These are phyloP conservation scores for Trachelus troglodyta DNA, from an alignment of 2,888 invertebrate species.

Conservation along the genomic window DNA sequence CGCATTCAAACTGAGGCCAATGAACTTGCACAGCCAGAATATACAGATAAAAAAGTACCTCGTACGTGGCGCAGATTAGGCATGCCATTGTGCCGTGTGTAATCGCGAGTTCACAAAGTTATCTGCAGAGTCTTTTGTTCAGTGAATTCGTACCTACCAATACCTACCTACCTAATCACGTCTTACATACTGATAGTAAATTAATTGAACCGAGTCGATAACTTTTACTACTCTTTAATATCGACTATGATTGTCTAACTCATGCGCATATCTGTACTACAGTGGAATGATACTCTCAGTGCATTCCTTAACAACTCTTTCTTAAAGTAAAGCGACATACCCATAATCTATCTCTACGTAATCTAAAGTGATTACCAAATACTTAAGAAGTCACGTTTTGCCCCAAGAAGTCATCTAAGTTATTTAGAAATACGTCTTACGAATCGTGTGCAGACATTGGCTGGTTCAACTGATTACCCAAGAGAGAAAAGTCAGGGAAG, in stretches of 20 bases:
- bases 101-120: slow-evolving; percentile 21
- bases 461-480: neutral
- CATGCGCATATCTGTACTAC: neutral
- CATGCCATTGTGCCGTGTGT: slow-evolving; percentile 21
- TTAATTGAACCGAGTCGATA: neutral
- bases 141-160: slow-evolving; percentile 16
- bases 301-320: neutral
- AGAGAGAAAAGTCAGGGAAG: neutral
- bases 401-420: neutral
- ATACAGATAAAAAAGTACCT: slow-evolving; percentile 54
- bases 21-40: slow-evolving; percentile 31
- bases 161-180: neutral
- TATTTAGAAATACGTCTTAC: neutral
- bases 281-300: neutral
- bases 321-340: neutral
- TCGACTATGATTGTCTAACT: neutral
- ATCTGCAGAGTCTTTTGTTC: slow-evolving; percentile 33
- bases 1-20: neutral
- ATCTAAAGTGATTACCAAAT: slow-evolving; percentile 2
- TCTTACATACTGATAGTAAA: neutral
- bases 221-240: neutral
- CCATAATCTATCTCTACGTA: neutral
- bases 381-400: neutral
- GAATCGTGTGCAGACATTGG: neutral
- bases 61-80: slow-evolving; percentile 27